phyloP scores from a whole-genome alignment of 37 sponge, comb jelly and placozoan species.

The Axinella damicornis region DNA sequence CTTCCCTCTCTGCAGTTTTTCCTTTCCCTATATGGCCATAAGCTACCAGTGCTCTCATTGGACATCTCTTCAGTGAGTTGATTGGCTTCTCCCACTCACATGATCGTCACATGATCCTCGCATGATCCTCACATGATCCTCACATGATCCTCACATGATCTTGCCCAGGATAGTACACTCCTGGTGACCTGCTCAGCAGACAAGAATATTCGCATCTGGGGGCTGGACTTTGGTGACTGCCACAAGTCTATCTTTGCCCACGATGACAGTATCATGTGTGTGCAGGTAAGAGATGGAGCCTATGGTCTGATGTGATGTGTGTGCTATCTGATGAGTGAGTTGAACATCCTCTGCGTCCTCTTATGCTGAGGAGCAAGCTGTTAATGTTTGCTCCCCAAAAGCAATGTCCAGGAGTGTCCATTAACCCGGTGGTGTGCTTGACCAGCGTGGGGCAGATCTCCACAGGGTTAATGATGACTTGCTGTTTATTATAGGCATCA shows the following conservation, averaged over 20 bases:
- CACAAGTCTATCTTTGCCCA: slow-evolving; percentile 98
- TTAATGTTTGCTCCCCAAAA: too few species aligned
- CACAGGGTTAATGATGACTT: too few species aligned
- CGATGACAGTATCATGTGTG: slow-evolving; percentile 86
- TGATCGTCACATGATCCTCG: background rate
- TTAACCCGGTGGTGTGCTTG: too few species aligned
- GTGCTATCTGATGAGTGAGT: too few species aligned
- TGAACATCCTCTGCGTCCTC: too few species aligned
- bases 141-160: background rate
- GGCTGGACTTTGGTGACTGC: slow-evolving; percentile 97
- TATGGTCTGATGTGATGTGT: too few species aligned
- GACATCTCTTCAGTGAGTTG: slow-evolving; percentile 93
- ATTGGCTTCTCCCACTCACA: background rate
- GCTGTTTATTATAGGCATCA: too few species aligned
- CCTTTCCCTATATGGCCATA: slow-evolving; percentile 96
- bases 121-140: background rate
- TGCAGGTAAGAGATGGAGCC: slow-evolving; percentile 46
- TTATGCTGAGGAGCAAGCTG: too few species aligned
- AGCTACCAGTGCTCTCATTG: slow-evolving; percentile 95
- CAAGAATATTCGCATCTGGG: slow-evolving; percentile 98
- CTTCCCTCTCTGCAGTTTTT: slow-evolving; percentile 70
- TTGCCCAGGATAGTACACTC: slow-evolving; percentile 82
- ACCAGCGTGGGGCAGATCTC: too few species aligned
- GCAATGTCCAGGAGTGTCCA: too few species aligned
- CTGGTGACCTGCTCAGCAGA: slow-evolving; percentile 94